These are phyloP conservation scores for Volucella bombylans DNA, from an alignment of 2,888 invertebrate species.

Conservation along the genomic window DNA sequence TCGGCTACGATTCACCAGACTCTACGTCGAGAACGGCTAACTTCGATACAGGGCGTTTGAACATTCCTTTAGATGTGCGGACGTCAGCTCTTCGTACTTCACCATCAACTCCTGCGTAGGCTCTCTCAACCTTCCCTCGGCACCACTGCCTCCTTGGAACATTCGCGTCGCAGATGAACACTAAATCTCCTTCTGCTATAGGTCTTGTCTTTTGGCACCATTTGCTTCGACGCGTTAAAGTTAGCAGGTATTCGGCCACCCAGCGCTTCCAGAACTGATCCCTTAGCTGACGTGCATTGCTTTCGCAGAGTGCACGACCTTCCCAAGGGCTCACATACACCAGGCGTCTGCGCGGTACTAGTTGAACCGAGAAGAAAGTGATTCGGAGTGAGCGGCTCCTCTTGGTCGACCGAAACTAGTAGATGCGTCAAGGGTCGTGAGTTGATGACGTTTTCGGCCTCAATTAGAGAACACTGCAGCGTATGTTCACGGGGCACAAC, in stretches of 20 bases:
- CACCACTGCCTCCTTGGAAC: constrained; percentile 62
- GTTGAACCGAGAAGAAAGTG: too few relatives aligned
- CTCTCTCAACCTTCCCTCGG: constrained; percentile 41
- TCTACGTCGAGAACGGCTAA: background rate
- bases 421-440: too few relatives aligned
- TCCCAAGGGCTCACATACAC: too few relatives aligned
- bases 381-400: too few relatives aligned
- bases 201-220: constrained; percentile 40
- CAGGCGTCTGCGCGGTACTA: too few relatives aligned
- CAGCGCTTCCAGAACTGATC: constrained; percentile 61
- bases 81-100: constrained; percentile 47
- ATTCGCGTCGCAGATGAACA: too few relatives aligned
- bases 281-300: constrained; percentile 38
- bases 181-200: too few relatives aligned
- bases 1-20: background rate
- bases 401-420: too few relatives aligned
- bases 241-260: constrained; percentile 55
- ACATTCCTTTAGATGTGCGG: background rate
- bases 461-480: too few relatives aligned
- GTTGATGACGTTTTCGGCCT: too few relatives aligned
- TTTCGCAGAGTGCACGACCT: constrained; percentile 17
- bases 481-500: constrained; percentile 45
- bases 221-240: constrained; percentile 55
- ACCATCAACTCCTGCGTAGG: constrained; percentile 27
- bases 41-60: background rate